Conservation (phyloP, 2,888 invertebrate species). For the Drosophila imparisetae region DNA sequence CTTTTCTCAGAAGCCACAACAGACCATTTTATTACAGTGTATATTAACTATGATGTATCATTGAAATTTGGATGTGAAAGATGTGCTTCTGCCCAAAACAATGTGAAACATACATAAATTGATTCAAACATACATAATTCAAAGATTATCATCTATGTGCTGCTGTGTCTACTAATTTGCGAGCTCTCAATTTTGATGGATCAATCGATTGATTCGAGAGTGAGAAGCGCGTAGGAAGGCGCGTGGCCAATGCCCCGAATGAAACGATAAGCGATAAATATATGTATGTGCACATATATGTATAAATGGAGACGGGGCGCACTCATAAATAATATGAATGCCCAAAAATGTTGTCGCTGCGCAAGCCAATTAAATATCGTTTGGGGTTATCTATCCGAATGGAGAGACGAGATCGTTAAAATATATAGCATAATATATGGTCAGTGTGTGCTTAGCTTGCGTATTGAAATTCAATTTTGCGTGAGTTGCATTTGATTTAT, state of each 20-base stretch:
- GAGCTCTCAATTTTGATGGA: slow-evolving; percentile 36
- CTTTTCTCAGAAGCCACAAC: not conserved
- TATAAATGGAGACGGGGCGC: slow-evolving; percentile 22
- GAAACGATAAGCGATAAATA: slow-evolving; percentile 40
- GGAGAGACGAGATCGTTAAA: slow-evolving; percentile 32
- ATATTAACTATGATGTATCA: not conserved
- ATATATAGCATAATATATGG: slow-evolving; percentile 29
- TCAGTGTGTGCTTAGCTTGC: slow-evolving; percentile 24
- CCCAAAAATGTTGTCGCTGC: slow-evolving; percentile 17
- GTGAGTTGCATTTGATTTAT: slow-evolving; percentile 45
- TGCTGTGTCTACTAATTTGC: slow-evolving; percentile 9
- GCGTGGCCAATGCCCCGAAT: slow-evolving; percentile 67
- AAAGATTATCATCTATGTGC: slow-evolving; percentile 12
- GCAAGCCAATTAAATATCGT: slow-evolving; percentile 47
- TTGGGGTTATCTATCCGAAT: slow-evolving; percentile 21
- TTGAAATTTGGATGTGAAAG: not conserved
- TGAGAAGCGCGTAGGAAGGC: slow-evolving; percentile 58
- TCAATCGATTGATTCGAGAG: slow-evolving; percentile 31
- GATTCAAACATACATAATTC: too few species aligned
- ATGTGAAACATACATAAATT: not conserved
- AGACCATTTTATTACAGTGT: not conserved
- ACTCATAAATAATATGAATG: slow-evolving; percentile 37
- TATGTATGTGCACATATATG: not conserved
- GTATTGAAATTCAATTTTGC: slow-evolving; percentile 22
- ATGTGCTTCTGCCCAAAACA: not conserved